Evolutionary conservation across 37 sponge, comb jelly and placozoan genomes (phyloP).

Genomic region (Lycopodina hypogea): DNA sequence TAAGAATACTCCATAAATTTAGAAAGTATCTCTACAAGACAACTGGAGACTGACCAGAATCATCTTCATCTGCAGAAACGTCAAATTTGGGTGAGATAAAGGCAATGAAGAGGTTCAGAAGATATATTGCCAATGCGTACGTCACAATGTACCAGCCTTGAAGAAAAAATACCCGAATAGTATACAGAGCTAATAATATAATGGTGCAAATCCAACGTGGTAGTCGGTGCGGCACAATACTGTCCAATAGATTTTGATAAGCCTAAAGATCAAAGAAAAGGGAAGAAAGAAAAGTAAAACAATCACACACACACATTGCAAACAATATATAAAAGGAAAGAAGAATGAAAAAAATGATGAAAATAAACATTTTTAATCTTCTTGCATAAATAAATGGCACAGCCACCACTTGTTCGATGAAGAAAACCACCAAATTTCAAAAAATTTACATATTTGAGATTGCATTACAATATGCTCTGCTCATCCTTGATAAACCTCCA

Average conservation of each 20-base stretch:
- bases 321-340: not conserved
- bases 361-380: too few species aligned
- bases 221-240: slow-evolving; percentile 40
- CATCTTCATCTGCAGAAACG: slow-evolving; percentile 68
- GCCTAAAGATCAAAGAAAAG: too few species aligned
- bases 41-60: not conserved
- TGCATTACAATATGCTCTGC: too few species aligned
- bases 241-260: slow-evolving; percentile 82
- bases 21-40: not conserved
- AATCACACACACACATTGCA: not conserved
- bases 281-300: not conserved
- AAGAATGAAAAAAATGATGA: not conserved
- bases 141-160: slow-evolving; percentile 93
- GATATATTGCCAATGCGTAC: slow-evolving; percentile 89
- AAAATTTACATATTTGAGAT: too few species aligned
- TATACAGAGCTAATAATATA: slow-evolving; percentile 46
- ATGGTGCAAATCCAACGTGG: slow-evolving; percentile 60
- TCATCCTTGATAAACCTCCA: too few species aligned
- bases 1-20: not conserved
- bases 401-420: too few species aligned
- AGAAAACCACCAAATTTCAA: too few species aligned
- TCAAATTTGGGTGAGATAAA: slow-evolving; percentile 96
- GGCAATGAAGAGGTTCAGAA: slow-evolving; percentile 84
- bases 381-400: too few species aligned
- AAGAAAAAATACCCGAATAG: slow-evolving; percentile 42